Conservation (phyloP, 2,113 vertebrate genomes). For the Paralichthys olivaceus region DNA sequence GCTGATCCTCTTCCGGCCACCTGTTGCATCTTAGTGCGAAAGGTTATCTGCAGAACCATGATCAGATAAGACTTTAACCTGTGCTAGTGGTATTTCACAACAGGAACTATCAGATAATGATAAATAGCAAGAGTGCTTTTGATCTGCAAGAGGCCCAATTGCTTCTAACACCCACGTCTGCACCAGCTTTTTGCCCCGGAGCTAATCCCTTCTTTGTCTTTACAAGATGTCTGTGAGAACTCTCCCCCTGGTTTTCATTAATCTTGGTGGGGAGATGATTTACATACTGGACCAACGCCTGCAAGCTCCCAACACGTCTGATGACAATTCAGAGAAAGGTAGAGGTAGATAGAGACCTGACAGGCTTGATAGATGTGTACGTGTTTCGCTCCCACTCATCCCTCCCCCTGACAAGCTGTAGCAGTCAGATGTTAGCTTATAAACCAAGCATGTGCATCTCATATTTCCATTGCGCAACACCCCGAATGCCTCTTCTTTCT, state of each 20-base stretch:
- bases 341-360: slow-evolving; percentile 32
- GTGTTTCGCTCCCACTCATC: not conserved
- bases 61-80: slow-evolving; percentile 52
- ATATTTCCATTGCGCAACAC: not conserved
- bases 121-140: slow-evolving; percentile 10
- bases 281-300: slow-evolving; percentile 94
- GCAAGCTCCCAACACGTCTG: slow-evolving; percentile 85
- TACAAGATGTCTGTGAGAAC: slow-evolving; percentile 86
- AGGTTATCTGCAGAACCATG: slow-evolving; percentile 37
- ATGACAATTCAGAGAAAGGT: slow-evolving; percentile 91
- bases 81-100: not conserved
- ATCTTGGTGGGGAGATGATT: slow-evolving; percentile 94
- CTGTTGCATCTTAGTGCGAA: slow-evolving; percentile 66
- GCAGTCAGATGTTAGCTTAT: slow-evolving; percentile 10
- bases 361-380: slow-evolving; percentile 4
- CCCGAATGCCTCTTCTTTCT: slow-evolving; percentile 3
- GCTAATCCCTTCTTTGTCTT: slow-evolving; percentile 27
- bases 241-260: slow-evolving; percentile 91
- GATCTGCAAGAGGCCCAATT: not conserved
- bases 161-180: not conserved
- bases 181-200: not conserved
- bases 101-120: slow-evolving; percentile 20
- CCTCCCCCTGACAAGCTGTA: slow-evolving; percentile 8
- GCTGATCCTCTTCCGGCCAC: slow-evolving; percentile 76
- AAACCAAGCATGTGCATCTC: not conserved